Evolutionary conservation across 2,888 invertebrate species (phyloP), one percentile per base, ranked within the genome.

Genomic region (Lysandra bellargus): DNA sequence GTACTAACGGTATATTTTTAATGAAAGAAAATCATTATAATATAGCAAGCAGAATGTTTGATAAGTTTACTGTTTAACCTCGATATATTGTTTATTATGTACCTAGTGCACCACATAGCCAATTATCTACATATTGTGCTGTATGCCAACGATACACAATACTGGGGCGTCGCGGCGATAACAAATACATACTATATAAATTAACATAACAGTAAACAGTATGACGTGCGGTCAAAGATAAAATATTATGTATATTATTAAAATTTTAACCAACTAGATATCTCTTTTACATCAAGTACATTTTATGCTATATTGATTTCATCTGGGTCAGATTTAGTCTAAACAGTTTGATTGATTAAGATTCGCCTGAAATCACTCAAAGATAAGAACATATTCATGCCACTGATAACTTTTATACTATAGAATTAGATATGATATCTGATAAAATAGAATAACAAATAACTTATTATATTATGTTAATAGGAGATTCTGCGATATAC

Each of bases 401-500:
- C 33, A 30, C 33, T 69, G 69, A 33, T 69, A 69, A 69, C 33
- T 69, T 69, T 17, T 37, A 69, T 69, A 69, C 5, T 1, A 37
- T 1, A 69, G 1, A 4, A 33, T 69, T 64, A 37, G 14, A 69
- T 37, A 69, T 14, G 14, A 14, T 69, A 37, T 17, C 33, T 69
- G 69, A 69, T 37, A 69, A 33, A 69, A 9, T 4, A 64, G 64
- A 64, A 9, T 64, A 30, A n/a, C 61, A 64, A 64, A 69, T 69
- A 69, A 33, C 33, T 14, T 69, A 69, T 37, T 37, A 37, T 37
- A 33, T 33, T 23, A 33, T 5, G 6, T 33, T 12, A 69, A 69
- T 69, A 69, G 69, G 69, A 69, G 69, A 69, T 69, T 69, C 69
- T 69, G 23, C 30, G 9, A 30, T 64, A 30, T 64, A 64, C 64